Base-by-base conservation (phyloP, 2,797 vertebrate species). In the Scolopax rusticola region DNA sequence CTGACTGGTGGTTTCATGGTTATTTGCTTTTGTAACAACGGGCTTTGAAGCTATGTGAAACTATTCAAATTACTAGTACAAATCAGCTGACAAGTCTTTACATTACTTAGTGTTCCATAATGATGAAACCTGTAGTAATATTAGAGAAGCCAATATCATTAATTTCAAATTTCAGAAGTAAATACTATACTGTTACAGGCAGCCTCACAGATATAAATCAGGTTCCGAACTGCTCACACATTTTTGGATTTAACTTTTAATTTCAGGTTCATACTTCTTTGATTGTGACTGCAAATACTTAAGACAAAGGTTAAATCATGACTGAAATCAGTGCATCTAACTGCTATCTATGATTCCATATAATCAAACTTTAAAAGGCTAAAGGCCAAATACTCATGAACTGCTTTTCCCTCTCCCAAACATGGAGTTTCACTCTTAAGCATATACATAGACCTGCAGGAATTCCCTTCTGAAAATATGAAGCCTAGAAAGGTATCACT, bases 31-130 rank as follows among this genome's bases (percentile, higher is more conserved):
- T 32, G 3, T 59, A 54, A 47, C 6, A 45, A 82, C 30, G 38
- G 10, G 13, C 40, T 93, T 84, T 68, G 59, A 78, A 91, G 50
- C 27, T 67, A 57, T 9, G 28, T 41, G 54, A 61, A 81, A 19
- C 33, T 93, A 78, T 82, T 91, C 33, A 93, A 87, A 82, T 38
- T 69, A 45, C 3, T 56, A 10, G 18, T 78, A 87, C 33, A 73
- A 87, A 87, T 77, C 30, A 67, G 4, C 14, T 63, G n/a, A 40
- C n/a, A 53, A n/a, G 4, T 74, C 16, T 54, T 38, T 65, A 57
- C 12, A 38, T 82, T 93, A 54, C 84, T 57, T 71, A 41, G 8
- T 59, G 43, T 50, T 74, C 51, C 60, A 82, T 38, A 70, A 23
- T 15, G 25, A 32, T 56, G 40, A 84, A 85, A 84, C 7, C 16